These are phyloP conservation scores for Cirrhinus mrigala DNA, from an alignment of 2,797 vertebrate species.

Conservation along the genomic window DNA sequence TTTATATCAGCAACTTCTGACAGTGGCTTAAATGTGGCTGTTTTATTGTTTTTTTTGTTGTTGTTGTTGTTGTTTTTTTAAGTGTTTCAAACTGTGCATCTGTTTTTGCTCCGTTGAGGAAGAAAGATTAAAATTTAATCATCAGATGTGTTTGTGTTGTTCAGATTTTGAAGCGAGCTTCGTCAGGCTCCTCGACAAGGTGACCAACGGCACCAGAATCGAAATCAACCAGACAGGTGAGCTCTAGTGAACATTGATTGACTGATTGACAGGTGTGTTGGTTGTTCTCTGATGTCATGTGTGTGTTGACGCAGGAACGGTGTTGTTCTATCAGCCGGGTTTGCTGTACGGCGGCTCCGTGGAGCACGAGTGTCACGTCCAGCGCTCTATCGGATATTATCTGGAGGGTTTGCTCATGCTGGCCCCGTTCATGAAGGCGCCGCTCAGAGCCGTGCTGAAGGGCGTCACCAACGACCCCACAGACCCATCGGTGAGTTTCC, in stretches of 20 bases:
- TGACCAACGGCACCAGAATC: constrained; percentile 95
- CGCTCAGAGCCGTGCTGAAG: constrained; percentile 86
- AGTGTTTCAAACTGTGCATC: not conserved
- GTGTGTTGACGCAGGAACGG: constrained; percentile 80
- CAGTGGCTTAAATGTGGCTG: not conserved
- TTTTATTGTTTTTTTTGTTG: not conserved
- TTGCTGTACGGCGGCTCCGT: constrained; percentile 87
- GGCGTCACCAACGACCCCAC: constrained; percentile 92
- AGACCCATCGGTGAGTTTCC: constrained; percentile 89
- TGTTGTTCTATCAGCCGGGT: constrained; percentile 93
- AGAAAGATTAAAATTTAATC: not conserved
- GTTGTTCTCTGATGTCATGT: not conserved
- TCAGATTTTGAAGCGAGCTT: constrained; percentile 98
- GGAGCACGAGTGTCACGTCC: constrained; percentile 91
- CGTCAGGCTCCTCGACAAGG: constrained; percentile 93
- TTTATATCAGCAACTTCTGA: not conserved
- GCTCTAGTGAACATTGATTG: not conserved
- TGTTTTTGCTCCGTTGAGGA: not conserved
- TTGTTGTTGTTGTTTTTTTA: no score
- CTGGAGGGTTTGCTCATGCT: constrained; percentile 92
- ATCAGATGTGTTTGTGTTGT: not conserved
- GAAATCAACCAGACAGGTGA: constrained; percentile 98
- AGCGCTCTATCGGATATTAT: constrained; percentile 92
- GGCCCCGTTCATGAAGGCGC: constrained; percentile 94
- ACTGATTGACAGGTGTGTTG: not conserved